A percentile compares a stretch with the other conserved stretches of the same genome.
Evolutionary conservation across 2,113 vertebrate species (phyloP).

Genomic region (Leucoraja erinaceus): DNA sequence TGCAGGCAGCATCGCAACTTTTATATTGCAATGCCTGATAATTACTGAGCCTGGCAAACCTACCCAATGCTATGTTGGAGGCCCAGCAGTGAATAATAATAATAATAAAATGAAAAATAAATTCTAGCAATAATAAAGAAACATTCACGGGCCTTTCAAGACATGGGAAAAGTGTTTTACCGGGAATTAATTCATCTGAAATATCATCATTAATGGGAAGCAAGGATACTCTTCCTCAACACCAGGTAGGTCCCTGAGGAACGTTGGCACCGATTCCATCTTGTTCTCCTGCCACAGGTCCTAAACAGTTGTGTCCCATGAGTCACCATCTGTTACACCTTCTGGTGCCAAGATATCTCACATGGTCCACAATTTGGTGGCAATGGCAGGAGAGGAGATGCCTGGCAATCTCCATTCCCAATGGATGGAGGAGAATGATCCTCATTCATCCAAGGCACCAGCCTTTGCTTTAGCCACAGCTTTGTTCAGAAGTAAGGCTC

Average conservation of each 20-base stretch:
- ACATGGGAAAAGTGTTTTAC: too few relatives aligned
- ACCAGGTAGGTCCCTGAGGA: neutral
- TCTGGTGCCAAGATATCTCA: too few relatives aligned
- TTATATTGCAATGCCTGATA: neutral
- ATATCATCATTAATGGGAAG: too few relatives aligned
- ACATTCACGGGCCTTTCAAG: too few relatives aligned
- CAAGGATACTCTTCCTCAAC: neutral
- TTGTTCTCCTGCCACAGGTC: neutral
- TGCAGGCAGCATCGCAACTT: neutral
- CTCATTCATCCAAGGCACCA: neutral
- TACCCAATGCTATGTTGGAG: neutral
- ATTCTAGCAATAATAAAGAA: too few relatives aligned
- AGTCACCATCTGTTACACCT: neutral
- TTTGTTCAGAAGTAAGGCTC: neutral
- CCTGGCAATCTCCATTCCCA: too few relatives aligned
- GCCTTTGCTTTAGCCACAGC: neutral
- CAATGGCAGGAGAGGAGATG: too few relatives aligned
- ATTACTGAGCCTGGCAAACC: neutral
- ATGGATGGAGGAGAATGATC: too few relatives aligned
- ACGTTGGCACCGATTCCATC: neutral
- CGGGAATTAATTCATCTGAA: too few relatives aligned
- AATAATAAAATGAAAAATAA: too few relatives aligned
- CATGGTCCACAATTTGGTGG: too few relatives aligned
- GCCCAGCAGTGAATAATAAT: neutral
- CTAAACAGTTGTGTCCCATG: neutral